Base-by-base conservation (phyloP, 2,888 invertebrate genomes). In the Chelonus formosanus region DNA sequence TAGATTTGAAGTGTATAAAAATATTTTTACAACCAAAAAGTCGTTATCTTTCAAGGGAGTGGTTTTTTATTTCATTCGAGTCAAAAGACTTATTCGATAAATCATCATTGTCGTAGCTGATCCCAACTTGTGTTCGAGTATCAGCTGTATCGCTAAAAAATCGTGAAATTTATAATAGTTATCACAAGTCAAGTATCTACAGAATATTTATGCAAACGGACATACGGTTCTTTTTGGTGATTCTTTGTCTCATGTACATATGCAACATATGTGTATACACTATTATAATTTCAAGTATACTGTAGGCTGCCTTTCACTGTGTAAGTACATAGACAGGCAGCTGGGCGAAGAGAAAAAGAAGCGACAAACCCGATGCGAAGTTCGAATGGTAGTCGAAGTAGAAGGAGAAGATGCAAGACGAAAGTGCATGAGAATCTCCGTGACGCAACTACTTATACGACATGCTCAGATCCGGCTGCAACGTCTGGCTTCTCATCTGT, bases 401-500 rank as follows among this genome's bases (percentile, higher is more conserved):
- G 59, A 43, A 52, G 45, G 36, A 48, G 32, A 50, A 6, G 44
- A 10, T 7, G 20, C 52, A 65, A 54, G 55, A 56, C 56, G 47
- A 48, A 36, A 40, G 34, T 45, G 34, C 47, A 55, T 44, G 32
- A 61, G 56, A 56, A 32, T 59, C 58, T 44, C 50, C 60, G 50
- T 65, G 65, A 61, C 61, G 60, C 61, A 66, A 66, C 61, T 36
- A 59, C 50, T 43, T 32, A 31, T 10, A 50, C 57, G 47, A 57
- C 40, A 44, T 20, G 61, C 35, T 44, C 52, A 50, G 31, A 60
- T 55, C 52, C 48, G 48, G 65, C 53, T 60, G 64, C 61, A 67
- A 62, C 71, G 76, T 78, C 76, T 78, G 74, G 72, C 69, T 72
- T 63, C 70, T 67, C 71, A 79, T 80, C 80, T 79, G 79, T 66